Conservation (phyloP, 2,888 invertebrate genomes). For the Melanophora roralis region DNA sequence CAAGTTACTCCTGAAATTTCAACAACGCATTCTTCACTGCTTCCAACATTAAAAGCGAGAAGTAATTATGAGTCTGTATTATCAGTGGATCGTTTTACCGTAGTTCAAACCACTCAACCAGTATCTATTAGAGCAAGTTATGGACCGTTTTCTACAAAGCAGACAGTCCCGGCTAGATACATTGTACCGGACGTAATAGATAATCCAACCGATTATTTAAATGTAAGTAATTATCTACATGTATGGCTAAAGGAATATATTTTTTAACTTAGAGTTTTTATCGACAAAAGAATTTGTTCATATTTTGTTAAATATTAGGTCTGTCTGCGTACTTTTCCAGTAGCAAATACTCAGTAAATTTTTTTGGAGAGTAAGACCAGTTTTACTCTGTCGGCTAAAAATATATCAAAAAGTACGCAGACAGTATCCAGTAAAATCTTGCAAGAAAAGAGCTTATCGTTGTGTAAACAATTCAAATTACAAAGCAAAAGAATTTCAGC, state of each 20-base stretch:
- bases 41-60: constrained; percentile 65
- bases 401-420: too few species aligned
- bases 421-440: too few species aligned
- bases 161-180: constrained; percentile 92
- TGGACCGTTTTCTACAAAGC: constrained; percentile 96
- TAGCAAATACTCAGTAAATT: too few species aligned
- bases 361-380: too few species aligned
- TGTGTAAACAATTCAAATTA: too few species aligned
- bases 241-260: neutral
- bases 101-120: constrained; percentile 93
- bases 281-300: too few species aligned
- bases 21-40: constrained; percentile 70
- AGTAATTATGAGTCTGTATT: constrained; percentile 82
- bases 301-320: too few species aligned
- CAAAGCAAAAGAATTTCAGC: too few species aligned
- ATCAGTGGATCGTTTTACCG: constrained; percentile 92
- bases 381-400: too few species aligned
- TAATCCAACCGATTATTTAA: constrained; percentile 77
- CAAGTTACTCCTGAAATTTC: constrained; percentile 77
- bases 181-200: constrained; percentile 91
- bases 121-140: constrained; percentile 94
- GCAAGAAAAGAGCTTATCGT: too few species aligned
- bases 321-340: too few species aligned
- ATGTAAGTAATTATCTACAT: constrained; percentile 69
- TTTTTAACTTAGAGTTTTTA: too few species aligned